Evolutionary conservation across 2,888 invertebrate genomes (phyloP).

Genomic region (Cynaeus angustus): DNA sequence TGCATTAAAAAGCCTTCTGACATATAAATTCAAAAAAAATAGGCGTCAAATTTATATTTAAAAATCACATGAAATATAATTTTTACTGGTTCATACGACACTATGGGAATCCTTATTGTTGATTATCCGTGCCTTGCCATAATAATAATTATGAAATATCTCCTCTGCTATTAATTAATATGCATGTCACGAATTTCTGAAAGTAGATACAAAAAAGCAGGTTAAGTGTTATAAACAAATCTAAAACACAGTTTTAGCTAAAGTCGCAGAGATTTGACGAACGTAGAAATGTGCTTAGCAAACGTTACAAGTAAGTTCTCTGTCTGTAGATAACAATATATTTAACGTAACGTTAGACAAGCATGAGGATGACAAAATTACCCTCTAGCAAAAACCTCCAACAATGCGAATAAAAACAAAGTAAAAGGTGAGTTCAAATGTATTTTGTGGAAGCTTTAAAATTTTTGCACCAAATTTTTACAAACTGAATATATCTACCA

Average conservation of each 20-base stretch:
- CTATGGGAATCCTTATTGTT: neutral
- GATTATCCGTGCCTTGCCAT: neutral
- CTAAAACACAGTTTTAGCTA: too few relatives aligned
- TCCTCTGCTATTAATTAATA: neutral
- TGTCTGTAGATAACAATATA: neutral
- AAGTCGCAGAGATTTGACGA: too few relatives aligned
- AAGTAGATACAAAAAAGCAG: neutral
- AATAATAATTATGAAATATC: constrained; percentile 6
- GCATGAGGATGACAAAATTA: neutral
- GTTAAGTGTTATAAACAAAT: too few relatives aligned
- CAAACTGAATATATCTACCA: neutral
- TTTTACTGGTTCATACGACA: too few relatives aligned
- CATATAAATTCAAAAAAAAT: too few relatives aligned
- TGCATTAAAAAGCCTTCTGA: too few relatives aligned
- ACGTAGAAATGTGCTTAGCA: too few relatives aligned
- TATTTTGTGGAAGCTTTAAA: constrained; percentile 2
- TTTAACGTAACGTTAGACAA: constrained; percentile 1
- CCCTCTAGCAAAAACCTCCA: constrained; percentile 4
- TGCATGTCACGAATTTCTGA: neutral
- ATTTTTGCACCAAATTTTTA: neutral
- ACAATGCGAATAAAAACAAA: neutral
- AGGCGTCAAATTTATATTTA: too few relatives aligned
- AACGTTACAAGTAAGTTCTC: neutral
- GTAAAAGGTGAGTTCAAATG: constrained; percentile 1
- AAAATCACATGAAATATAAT: too few relatives aligned